phyloP scores from a whole-genome alignment of 64 coral and sea anemone species.

The Astreopora myriophthalma region DNA sequence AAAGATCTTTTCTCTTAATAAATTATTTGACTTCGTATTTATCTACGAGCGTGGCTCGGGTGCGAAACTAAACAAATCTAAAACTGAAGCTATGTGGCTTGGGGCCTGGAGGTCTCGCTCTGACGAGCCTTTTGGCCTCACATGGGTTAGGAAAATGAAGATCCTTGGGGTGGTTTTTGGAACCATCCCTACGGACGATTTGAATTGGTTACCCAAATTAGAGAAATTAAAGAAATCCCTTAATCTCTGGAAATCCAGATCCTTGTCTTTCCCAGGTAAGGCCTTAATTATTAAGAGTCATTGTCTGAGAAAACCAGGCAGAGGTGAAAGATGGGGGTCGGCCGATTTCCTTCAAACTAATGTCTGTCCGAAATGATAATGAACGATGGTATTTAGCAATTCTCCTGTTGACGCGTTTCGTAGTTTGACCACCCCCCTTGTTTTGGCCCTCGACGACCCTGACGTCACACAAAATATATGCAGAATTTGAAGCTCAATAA shows the following conservation, averaged over 20 bases:
- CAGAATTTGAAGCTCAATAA: not conserved
- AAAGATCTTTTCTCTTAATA: too few species aligned
- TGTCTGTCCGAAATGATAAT: not conserved
- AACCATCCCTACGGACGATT: too few species aligned
- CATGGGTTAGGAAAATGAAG: not conserved
- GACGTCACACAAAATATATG: not conserved
- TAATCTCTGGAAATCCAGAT: too few species aligned
- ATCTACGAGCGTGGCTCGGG: not conserved
- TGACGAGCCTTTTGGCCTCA: not conserved
- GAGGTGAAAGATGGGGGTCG: not conserved
- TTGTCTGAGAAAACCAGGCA: not conserved
- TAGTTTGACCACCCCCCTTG: not conserved
- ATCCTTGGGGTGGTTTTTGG: not conserved
- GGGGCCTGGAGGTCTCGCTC: not conserved
- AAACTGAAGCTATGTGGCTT: conserved; percentile 19
- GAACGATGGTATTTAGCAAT: not conserved
- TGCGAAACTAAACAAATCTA: not conserved
- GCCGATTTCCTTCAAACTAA: not conserved
- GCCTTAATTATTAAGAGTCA: not conserved
- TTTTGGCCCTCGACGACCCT: not conserved
- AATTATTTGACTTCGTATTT: not conserved
- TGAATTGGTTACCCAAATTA: too few species aligned
- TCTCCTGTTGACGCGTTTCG: not conserved
- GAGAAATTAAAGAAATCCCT: too few species aligned
- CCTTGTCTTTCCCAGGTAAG: too few species aligned